Percentiles rank a stretch among this genome's conserved stretches.
Conservation (phyloP, 92 coral and sea anemone genomes). For the Palythoa grandiflora region DNA sequence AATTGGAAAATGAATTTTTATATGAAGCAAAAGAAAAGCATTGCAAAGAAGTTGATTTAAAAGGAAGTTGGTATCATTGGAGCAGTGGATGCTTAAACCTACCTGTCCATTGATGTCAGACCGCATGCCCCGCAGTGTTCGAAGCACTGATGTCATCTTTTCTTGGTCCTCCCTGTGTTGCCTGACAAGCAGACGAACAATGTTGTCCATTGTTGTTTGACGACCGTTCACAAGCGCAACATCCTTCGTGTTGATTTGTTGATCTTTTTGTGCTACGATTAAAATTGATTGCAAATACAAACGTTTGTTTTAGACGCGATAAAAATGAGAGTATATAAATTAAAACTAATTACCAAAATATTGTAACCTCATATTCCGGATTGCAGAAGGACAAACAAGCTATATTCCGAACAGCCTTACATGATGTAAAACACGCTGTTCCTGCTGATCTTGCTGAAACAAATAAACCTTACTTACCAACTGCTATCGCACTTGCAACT, state of each 20-base stretch:
- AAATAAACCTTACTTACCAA: conserved; percentile 4
- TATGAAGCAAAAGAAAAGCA: too few relatives aligned
- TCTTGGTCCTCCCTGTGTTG: conserved; percentile 30
- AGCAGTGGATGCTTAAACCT: neutral
- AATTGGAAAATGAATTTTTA: too few relatives aligned
- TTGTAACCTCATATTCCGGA: too few relatives aligned
- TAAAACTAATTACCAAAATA: too few relatives aligned
- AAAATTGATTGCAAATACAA: neutral
- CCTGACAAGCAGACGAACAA: conserved; percentile 14
- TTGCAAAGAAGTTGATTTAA: too few relatives aligned
- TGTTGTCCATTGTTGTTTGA: conserved; percentile 26
- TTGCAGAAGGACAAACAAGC: too few relatives aligned
- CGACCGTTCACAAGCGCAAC: neutral
- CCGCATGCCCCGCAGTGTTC: conserved; percentile 24
- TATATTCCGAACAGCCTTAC: neutral
- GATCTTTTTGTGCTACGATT: neutral
- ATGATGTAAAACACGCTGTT: neutral
- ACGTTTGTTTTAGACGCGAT: neutral
- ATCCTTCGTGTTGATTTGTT: neutral
- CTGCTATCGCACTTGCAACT: neutral
- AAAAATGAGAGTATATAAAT: too few relatives aligned
- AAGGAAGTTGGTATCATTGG: too few relatives aligned
- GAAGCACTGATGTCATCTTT: neutral
- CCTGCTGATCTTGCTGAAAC: neutral
- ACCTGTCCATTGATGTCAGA: conserved; percentile 44